Percentiles rank a stretch among this genome's conserved stretches.
Evolutionary conservation across 2,888 invertebrate species (phyloP).

Genomic region (Leptinotarsa peninsularis): DNA sequence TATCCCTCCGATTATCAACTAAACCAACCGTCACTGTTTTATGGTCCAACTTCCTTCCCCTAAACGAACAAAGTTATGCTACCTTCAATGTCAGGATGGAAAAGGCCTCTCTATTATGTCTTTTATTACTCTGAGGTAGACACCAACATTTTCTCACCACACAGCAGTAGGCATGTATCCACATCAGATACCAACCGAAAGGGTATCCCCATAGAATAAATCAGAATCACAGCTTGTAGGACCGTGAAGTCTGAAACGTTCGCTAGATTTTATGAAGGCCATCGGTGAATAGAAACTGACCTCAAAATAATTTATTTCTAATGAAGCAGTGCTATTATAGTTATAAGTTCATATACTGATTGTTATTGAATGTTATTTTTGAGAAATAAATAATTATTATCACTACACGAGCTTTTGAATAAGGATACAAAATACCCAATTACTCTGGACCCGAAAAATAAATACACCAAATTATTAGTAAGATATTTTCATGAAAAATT

Average conservation of each 20-base stretch:
- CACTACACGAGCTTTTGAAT: not conserved
- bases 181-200: not conserved
- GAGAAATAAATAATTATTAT: not conserved
- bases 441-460: not conserved
- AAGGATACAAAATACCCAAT: not conserved
- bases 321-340: not conserved
- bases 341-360: not conserved
- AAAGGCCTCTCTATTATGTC: too few species aligned
- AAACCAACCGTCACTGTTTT: too few species aligned
- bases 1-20: too few species aligned
- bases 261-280: not conserved
- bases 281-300: not conserved
- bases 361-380: not conserved
- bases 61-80: too few species aligned
- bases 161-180: not conserved
- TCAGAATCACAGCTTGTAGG: not conserved
- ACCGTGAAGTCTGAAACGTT: not conserved
- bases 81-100: too few species aligned
- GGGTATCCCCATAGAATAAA: not conserved
- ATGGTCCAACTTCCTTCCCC: too few species aligned
- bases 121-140: not conserved
- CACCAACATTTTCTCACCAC: not conserved
- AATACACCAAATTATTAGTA: not conserved
- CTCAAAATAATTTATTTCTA: not conserved
- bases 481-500: not conserved